These are phyloP conservation scores for Lophura nycthemera DNA, from an alignment of 2,113 vertebrate genomes.

Conservation along the genomic window DNA sequence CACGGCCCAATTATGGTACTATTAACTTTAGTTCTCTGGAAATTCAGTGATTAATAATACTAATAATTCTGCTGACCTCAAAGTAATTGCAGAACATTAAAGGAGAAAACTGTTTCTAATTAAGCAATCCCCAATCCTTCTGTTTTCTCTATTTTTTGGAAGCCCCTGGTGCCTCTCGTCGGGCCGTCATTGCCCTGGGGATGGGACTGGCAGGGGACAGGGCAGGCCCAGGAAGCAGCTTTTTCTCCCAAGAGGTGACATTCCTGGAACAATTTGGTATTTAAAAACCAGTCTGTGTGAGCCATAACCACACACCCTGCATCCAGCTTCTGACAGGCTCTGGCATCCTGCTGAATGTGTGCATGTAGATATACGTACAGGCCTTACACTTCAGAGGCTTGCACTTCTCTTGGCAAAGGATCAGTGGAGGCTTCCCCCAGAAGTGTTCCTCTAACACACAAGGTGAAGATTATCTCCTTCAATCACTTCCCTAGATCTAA, in stretches of 20 bases:
- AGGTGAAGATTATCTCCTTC: neutral
- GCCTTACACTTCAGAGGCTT: neutral
- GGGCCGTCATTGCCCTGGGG: fast-evolving
- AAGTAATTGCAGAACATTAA: constrained; percentile 55
- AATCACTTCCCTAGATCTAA: neutral
- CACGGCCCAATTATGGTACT: neutral
- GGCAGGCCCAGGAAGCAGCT: neutral
- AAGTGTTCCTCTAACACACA: neutral
- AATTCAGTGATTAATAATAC: constrained; percentile 49
- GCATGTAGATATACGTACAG: fast-evolving
- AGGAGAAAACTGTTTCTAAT: constrained; percentile 40
- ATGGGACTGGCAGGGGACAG: fast-evolving
- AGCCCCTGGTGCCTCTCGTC: neutral
- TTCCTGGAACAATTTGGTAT: neutral
- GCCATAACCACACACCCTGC: neutral
- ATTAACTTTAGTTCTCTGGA: constrained; percentile 47
- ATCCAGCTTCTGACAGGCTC: neutral
- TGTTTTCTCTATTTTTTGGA: neutral
- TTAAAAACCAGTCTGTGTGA: neutral
- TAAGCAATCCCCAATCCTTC: constrained; percentile 22
- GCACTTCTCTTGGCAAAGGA: neutral
- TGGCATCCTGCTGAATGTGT: neutral
- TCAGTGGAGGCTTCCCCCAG: neutral
- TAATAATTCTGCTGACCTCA: constrained; percentile 65
- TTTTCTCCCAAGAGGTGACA: neutral